Evolutionary conservation across 2,888 invertebrate genomes (phyloP), one percentile per base, ranked within the genome.

Genomic region (Hoplodrina ambigua): DNA sequence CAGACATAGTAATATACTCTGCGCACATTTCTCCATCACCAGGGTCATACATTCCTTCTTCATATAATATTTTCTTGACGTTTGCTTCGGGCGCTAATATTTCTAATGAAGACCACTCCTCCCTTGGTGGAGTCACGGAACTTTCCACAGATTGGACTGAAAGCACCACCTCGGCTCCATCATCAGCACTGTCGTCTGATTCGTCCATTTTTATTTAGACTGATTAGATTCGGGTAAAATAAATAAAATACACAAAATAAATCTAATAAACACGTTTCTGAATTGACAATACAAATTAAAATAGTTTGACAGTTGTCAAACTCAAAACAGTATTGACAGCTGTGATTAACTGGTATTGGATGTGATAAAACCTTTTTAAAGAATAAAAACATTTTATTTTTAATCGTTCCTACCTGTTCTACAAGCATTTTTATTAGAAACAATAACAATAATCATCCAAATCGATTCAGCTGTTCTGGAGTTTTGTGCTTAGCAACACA

Each of bases 51-150:
- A 91, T 75, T 0, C 90, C 92, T 57, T 88, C 61, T 17, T 84
- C 76, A 50, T 82, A 84, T n/a, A 89, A 75, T 11, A 77, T 11
- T 41, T 83, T 87, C 77, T 93, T 92, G 4, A 58, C 59, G 63
- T 91, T 92, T 49, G 85, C 84, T 57, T 89, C 86, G 3, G 86
- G 79, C 2, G 67, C 3, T n/a, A 84, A 76, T 11, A 91, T 60
- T 13, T 87, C 70, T 2, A 94, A 76, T 0, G 95, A 94, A 6
- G 94, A 89, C 94, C 94, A 94, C 67, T 94, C 90, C 3, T 90
- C 90, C 85, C 88, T 91, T 0, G 93, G 92, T 13, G 89, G 88
- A 0, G 93, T 94, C 58, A 88, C 92, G 0, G 93, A 92, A 66
- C 91, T 92, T 11, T 84, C 87, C 5, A 89, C 84, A 10, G 82